Evolutionary conservation across 2,888 invertebrate genomes (phyloP), one percentile per base, ranked within the genome.

Genomic region (Syrphus vitripennis): DNA sequence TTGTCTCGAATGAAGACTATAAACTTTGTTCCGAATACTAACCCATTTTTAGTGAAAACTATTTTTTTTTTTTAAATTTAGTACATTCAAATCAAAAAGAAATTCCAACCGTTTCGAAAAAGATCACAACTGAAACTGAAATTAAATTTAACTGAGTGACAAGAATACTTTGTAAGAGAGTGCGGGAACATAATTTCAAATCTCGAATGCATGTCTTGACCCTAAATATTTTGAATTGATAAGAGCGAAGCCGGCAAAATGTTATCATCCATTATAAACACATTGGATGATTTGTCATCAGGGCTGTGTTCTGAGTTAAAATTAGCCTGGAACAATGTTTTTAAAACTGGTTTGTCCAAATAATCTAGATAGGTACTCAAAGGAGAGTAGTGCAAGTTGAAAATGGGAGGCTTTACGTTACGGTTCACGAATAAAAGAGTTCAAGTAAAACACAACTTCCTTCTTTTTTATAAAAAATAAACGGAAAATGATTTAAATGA

Each of bases 101-200:
- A 50, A 57, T 31, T 69, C 24, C 70, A 80, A 84, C 84, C 80
- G 80, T 45, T 80, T 84, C 48, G 72, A 72, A 77, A 80, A 72
- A 72, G 77, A 67, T 69, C 80, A 42, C 59, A 61, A 67, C 24
- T 53, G 19, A 77, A 84, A 84, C 84, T 84, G 24, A 40, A 79
- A 76, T 40, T 63, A 61, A 76, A 63, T 37, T 34, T 29, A 63
- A 9, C 29, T 12, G 55, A 59, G 29, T 37, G 31, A 45, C 6
- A 19, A 40, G 21, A 14, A 24, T 16, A 19, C 3, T 26, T 65
- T 34, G 31, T 48, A 10, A 24, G 67, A 50, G 67, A 67, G 21
- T 21, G 50, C 19, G 50, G 31, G 24, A 21, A 34, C 31, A 67
- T n/a, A n/a, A n/a, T 67, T 16, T 34, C 50, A 50, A n/a, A 34